Conservation (phyloP, 2,797 vertebrate species). For the Sebastes paucispinis region DNA sequence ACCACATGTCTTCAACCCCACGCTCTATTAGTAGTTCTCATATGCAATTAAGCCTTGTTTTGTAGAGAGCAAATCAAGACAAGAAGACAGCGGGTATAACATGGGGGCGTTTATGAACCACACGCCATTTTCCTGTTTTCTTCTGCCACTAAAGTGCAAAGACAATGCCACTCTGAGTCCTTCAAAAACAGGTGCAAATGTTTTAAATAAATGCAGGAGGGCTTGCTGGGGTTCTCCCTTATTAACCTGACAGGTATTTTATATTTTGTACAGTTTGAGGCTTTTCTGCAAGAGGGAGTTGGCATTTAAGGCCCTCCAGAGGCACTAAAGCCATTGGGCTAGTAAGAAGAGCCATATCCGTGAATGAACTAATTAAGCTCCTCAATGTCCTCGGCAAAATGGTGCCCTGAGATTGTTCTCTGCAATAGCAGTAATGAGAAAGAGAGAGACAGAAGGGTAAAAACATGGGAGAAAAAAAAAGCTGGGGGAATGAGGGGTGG, state of each 20-base stretch:
- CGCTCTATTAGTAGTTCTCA: neutral
- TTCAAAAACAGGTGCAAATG: slow-evolving; percentile 46
- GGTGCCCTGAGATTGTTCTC: slow-evolving; percentile 76
- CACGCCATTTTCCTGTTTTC: slow-evolving; percentile 2
- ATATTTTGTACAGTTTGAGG: slow-evolving; percentile 61
- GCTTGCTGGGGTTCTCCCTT: slow-evolving; percentile 42
- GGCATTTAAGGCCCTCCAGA: slow-evolving; percentile 74
- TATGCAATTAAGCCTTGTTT: slow-evolving; percentile 21
- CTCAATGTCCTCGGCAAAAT: slow-evolving; percentile 78
- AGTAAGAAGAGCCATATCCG: slow-evolving; percentile 71
- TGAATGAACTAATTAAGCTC: slow-evolving; percentile 81
- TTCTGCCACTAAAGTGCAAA: neutral
- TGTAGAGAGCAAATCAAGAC: slow-evolving; percentile 7
- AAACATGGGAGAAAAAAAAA: slow-evolving; percentile 23
- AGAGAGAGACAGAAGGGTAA: slow-evolving; percentile 40
- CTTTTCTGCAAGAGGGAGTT: slow-evolving; percentile 65
- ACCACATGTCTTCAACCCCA: neutral
- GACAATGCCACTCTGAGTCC: slow-evolving; percentile 9
- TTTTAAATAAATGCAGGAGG: slow-evolving; percentile 58
- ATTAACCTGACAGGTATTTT: slow-evolving; percentile 70
- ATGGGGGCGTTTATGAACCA: neutral
- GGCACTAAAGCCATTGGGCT: slow-evolving; percentile 69
- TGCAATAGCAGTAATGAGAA: slow-evolving; percentile 77
- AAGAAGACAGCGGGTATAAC: neutral
- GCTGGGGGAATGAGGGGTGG: neutral